Conservation (phyloP, 2,797 vertebrate species). For the Chrosomus eos region DNA sequence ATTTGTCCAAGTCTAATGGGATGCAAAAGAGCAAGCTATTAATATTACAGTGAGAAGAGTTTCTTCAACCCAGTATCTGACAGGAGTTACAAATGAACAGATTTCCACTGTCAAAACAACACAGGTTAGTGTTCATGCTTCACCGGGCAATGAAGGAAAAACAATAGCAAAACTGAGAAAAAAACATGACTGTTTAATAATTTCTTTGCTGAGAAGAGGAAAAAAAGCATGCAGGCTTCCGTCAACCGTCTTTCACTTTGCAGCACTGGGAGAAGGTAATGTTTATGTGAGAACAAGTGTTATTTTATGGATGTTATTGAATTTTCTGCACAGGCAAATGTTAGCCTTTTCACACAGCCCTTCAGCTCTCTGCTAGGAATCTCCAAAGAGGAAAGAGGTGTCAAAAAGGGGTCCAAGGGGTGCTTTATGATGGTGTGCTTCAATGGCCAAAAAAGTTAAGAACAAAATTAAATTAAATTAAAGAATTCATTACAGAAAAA, state of each 20-base stretch:
- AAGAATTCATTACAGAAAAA: slow-evolving; percentile 63
- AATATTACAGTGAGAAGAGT: slow-evolving; percentile 56
- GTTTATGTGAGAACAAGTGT: slow-evolving; percentile 23
- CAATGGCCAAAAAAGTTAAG: slow-evolving; percentile 61
- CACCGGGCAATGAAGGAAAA: slow-evolving; percentile 61
- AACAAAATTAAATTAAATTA: slow-evolving; percentile 62
- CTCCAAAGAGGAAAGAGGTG: slow-evolving; percentile 73
- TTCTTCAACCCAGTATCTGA: slow-evolving; percentile 48
- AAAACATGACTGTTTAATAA: slow-evolving; percentile 53
- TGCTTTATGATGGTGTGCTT: slow-evolving; percentile 64
- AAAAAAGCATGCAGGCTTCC: slow-evolving; percentile 76
- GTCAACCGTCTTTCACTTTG: slow-evolving; percentile 67
- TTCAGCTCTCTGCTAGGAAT: slow-evolving; percentile 54
- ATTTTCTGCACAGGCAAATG: slow-evolving; percentile 64
- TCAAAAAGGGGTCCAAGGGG: slow-evolving; percentile 58
- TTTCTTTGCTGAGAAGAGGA: slow-evolving; percentile 60
- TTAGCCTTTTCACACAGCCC: slow-evolving; percentile 53
- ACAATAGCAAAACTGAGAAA: slow-evolving; percentile 20
- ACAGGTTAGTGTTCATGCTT: slow-evolving; percentile 76
- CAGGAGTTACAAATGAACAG: slow-evolving; percentile 64
- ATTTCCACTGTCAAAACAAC: slow-evolving; percentile 69
- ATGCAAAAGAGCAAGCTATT: slow-evolving; percentile 67
- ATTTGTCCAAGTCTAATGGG: slow-evolving; percentile 53
- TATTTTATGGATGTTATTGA: slow-evolving; percentile 40
- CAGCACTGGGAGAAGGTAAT: slow-evolving; percentile 60